Evolutionary conservation across 2,113 vertebrate species (phyloP).

Genomic region (Aythya baeri): DNA sequence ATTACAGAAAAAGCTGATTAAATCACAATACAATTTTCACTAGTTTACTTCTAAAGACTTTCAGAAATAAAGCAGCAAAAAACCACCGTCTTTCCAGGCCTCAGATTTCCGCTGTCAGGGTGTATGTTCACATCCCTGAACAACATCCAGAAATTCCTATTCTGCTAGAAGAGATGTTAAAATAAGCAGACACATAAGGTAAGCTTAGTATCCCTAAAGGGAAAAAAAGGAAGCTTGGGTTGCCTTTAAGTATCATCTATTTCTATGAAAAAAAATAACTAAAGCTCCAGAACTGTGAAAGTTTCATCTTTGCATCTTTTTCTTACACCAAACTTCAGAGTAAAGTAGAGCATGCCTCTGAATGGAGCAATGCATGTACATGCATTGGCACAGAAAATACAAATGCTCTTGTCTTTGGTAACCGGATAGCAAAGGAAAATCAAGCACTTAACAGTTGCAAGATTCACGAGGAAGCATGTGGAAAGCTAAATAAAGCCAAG

Average conservation of each 20-base stretch:
- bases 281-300: not conserved
- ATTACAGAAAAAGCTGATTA: not conserved
- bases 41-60: not conserved
- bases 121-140: too few species aligned
- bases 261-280: not conserved
- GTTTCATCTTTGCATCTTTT: not conserved
- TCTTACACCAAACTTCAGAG: not conserved
- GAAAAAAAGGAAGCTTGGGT: not conserved
- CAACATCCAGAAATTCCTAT: not conserved
- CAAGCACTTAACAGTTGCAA: not conserved
- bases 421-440: not conserved
- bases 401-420: not conserved
- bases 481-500: not conserved
- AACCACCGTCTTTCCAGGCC: not conserved
- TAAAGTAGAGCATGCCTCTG: rapidly evolving
- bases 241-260: not conserved
- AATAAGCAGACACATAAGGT: not conserved
- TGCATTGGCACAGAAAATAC: not conserved
- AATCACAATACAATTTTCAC: not conserved
- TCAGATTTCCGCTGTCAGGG: not conserved
- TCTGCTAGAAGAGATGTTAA: not conserved
- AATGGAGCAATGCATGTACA: not conserved
- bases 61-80: not conserved
- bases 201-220: not conserved
- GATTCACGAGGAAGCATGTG: not conserved